A percentile compares a stretch with the other conserved stretches of the same genome.
These are phyloP conservation scores for Anarhynchus alexandrinus DNA, from an alignment of 2,113 vertebrate species.

Conservation along the genomic window DNA sequence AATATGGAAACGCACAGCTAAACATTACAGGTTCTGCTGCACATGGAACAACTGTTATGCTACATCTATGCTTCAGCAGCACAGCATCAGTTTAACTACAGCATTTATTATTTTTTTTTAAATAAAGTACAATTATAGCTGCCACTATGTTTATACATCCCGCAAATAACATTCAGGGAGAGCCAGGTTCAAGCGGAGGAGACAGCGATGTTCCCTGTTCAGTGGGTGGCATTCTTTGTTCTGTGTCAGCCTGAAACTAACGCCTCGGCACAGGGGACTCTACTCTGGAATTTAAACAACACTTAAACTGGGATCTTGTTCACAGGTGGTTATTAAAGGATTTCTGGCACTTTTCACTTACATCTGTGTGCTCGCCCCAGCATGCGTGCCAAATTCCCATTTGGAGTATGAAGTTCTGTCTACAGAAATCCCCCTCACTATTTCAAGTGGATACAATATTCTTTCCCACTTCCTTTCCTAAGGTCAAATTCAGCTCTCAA, in stretches of 20 bases:
- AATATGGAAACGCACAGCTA: not conserved
- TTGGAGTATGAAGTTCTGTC: not conserved
- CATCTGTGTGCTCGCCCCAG: not conserved
- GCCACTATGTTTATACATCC: not conserved
- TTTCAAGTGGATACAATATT: not conserved
- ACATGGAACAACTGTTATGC: not conserved
- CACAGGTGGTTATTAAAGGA: slow-evolving; percentile 20
- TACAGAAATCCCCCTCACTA: not conserved
- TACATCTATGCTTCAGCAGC: accelerated
- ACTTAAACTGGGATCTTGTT: not conserved
- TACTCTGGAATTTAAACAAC: not conserved
- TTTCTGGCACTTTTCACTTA: not conserved
- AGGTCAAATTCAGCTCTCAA: slow-evolving; percentile 3
- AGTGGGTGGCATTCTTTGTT: not conserved
- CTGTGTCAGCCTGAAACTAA: not conserved
- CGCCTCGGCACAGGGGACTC: not conserved
- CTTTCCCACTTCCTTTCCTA: slow-evolving; percentile 40
- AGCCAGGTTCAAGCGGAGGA: not conserved
- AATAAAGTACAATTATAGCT: not conserved
- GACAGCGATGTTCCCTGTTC: not conserved
- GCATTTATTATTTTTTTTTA: not conserved
- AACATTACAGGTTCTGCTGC: not conserved
- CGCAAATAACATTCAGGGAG: not conserved
- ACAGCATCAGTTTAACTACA: not conserved
- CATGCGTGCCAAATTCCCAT: not conserved